phyloP scores from a whole-genome alignment of 2,888 invertebrate genomes.

The Yponomeuta sedellus region DNA sequence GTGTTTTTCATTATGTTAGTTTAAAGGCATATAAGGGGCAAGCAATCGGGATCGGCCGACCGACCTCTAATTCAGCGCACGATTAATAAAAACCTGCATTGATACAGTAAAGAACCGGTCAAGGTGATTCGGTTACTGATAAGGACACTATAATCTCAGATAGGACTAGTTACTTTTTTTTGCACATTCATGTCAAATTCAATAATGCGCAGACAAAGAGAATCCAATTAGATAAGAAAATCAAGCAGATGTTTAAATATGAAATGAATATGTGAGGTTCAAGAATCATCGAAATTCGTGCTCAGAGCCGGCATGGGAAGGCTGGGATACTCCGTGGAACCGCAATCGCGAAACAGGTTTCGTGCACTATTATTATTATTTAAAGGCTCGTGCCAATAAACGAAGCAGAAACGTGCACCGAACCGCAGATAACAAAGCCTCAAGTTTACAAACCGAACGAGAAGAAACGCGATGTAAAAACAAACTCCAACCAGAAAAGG shows the following conservation, averaged over 20 bases:
- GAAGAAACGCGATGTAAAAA: conserved; percentile 34
- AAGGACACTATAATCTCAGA: conserved; percentile 28
- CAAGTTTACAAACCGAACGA: conserved; percentile 11
- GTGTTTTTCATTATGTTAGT: no score
- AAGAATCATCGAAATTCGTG: background rate
- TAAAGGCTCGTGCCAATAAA: conserved; percentile 71
- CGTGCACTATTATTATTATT: conserved; percentile 72
- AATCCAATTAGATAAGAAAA: background rate
- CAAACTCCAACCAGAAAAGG: conserved; percentile 62
- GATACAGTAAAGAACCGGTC: conserved; percentile 47
- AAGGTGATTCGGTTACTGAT: conserved; percentile 51
- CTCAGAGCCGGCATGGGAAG: conserved; percentile 58
- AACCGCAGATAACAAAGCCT: conserved; percentile 54
- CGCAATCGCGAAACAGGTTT: conserved; percentile 72
- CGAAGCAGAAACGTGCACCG: conserved; percentile 55
- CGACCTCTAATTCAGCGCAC: background rate
- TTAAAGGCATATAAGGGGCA: background rate
- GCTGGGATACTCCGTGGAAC: conserved; percentile 68
- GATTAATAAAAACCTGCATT: conserved; percentile 28
- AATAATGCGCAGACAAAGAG: background rate
- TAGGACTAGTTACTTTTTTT: conserved; percentile 18
- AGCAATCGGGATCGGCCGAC: background rate
- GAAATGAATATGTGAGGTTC: background rate
- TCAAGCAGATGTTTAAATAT: background rate
- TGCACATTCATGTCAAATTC: background rate